Percentiles rank a stretch among this genome's conserved stretches.
phyloP scores from a whole-genome alignment of 2,797 vertebrate genomes.

The Rhinogobio ventralis region DNA sequence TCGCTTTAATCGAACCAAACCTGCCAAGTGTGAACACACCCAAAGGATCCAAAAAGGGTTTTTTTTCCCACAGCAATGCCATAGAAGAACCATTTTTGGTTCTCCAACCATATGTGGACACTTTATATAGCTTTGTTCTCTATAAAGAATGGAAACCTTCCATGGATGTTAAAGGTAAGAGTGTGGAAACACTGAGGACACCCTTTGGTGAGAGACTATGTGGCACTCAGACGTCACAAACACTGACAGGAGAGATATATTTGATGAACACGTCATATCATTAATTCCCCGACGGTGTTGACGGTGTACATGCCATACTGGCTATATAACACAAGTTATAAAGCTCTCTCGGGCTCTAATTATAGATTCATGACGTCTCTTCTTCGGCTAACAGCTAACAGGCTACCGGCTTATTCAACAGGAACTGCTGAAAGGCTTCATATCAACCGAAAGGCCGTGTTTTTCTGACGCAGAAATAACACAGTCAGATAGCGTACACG shows the following conservation, averaged over 20 bases:
- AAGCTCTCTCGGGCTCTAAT: conserved; percentile 70
- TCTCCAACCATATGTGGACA: no score
- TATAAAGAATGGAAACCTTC: background rate
- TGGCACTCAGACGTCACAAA: conserved; percentile 25
- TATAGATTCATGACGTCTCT: conserved; percentile 81
- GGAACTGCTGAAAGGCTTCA: conserved; percentile 56
- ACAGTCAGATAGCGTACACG: background rate
- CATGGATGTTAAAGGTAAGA: background rate
- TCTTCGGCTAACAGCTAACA: conserved; percentile 55
- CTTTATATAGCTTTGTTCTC: background rate
- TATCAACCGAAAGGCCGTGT: conserved; percentile 45
- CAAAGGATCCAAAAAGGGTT: background rate
- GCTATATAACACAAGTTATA: conserved; percentile 30
- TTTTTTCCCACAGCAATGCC: background rate
- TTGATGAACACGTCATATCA: background rate
- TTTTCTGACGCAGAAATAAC: conserved; percentile 33
- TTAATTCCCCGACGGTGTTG: background rate
- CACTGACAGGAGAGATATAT: conserved; percentile 11
- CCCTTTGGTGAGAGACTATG: conserved; percentile 27
- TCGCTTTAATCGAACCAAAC: no score
- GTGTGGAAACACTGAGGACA: conserved; percentile 37
- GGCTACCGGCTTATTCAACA: conserved; percentile 60
- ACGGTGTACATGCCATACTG: background rate
- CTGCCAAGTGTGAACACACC: no score
- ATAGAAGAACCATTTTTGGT: background rate